A percentile compares a stretch with the other conserved stretches of the same genome.
Evolutionary conservation across 2,113 vertebrate species (phyloP).

Genomic region (Lycaon pictus): DNA sequence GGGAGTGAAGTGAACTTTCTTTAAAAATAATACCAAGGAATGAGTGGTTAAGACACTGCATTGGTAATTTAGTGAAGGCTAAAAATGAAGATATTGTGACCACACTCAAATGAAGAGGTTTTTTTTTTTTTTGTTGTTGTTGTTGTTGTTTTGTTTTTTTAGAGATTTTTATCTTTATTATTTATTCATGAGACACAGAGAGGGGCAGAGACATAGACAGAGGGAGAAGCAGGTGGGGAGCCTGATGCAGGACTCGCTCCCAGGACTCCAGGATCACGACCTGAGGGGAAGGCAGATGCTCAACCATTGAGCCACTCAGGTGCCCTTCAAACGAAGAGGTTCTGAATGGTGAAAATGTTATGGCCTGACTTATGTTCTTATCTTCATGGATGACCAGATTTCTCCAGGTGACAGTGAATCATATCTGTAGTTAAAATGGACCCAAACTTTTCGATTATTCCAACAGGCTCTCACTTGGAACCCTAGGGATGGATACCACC

Average conservation of each 20-base stretch:
- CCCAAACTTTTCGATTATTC: background rate
- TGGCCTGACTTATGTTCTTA: background rate
- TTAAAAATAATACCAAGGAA: background rate
- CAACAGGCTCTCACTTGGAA: background rate
- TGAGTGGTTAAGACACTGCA: background rate
- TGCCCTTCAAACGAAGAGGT: too few relatives aligned
- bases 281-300: too few relatives aligned
- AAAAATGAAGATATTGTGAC: background rate
- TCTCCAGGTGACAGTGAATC: background rate
- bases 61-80: background rate
- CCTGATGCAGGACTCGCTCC: too few relatives aligned
- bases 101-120: background rate
- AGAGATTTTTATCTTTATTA: too few relatives aligned
- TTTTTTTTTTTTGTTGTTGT: background rate
- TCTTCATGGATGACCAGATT: background rate
- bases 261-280: too few relatives aligned
- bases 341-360: background rate
- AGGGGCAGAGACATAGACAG: too few relatives aligned
- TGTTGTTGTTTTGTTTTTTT: too few relatives aligned
- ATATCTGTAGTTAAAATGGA: background rate
- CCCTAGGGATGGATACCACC: accelerated
- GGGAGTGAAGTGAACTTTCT: background rate
- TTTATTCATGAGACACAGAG: too few relatives aligned
- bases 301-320: too few relatives aligned
- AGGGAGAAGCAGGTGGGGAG: too few relatives aligned